Conservation (phyloP, 2,888 invertebrate species). For the Ceriagrion tenellum region DNA sequence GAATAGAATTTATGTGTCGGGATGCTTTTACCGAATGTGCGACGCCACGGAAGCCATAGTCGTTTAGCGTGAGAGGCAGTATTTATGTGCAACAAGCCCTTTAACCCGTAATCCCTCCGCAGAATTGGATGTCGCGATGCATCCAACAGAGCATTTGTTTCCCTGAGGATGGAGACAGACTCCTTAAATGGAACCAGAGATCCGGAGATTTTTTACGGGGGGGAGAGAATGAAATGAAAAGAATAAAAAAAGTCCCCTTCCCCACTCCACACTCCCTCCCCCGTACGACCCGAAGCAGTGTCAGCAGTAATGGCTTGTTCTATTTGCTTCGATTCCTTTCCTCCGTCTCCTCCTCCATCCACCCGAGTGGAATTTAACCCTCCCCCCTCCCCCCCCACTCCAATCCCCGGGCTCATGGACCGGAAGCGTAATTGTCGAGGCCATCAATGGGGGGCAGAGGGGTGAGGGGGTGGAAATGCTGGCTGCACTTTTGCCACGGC, state of each 20-base stretch:
- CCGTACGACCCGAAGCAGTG: background rate
- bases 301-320: conserved; percentile 35
- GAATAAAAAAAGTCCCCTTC: too few species aligned
- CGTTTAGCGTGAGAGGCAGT: background rate
- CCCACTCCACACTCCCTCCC: too few species aligned
- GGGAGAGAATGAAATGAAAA: background rate
- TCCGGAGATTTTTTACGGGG: conserved; percentile 33
- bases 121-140: conserved; percentile 43
- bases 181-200: conserved; percentile 46
- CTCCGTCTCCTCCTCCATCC: background rate
- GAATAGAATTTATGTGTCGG: background rate
- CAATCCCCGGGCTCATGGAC: background rate
- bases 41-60: background rate
- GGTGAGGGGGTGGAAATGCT: too few species aligned
- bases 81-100: conserved; percentile 38
- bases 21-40: background rate
- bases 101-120: conserved; percentile 50
- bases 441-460: background rate
- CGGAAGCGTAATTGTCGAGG: conserved; percentile 10
- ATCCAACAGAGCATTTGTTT: conserved; percentile 44
- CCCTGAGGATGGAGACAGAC: conserved; percentile 19
- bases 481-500: background rate
- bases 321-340: background rate
- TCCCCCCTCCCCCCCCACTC: background rate
- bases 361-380: background rate